These are phyloP conservation scores for Zaprionus capensis DNA, from an alignment of 1,140 invertebrate species.

Conservation along the genomic window DNA sequence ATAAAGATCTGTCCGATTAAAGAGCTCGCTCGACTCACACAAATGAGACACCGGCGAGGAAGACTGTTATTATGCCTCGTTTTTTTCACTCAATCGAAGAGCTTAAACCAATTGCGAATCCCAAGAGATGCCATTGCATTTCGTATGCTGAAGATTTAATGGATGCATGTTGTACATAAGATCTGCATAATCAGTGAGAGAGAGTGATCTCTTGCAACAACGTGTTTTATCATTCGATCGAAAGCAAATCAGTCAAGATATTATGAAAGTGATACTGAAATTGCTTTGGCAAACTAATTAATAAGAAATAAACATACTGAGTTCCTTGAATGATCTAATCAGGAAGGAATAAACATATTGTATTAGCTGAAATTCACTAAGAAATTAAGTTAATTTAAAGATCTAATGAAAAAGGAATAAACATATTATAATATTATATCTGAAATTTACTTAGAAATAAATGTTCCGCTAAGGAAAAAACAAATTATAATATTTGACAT, in stretches of 20 bases:
- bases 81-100: constrained; percentile 12
- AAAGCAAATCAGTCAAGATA: not conserved
- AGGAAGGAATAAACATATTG: too few species aligned
- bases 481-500: too few species aligned
- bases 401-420: too few species aligned
- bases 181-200: not conserved
- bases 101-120: constrained; percentile 2
- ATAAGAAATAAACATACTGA: too few species aligned
- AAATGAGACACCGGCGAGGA: not conserved
- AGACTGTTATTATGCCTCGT: not conserved
- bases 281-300: too few species aligned
- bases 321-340: too few species aligned
- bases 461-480: too few species aligned
- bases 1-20: constrained; percentile 1
- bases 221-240: not conserved
- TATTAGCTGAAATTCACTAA: too few species aligned
- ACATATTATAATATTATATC: too few species aligned
- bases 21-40: not conserved
- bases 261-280: not conserved
- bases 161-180: not conserved
- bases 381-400: too few species aligned
- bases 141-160: not conserved
- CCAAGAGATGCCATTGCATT: not conserved
- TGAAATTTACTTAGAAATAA: too few species aligned
- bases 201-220: not conserved